Evolutionary conservation across 2,113 vertebrate species (phyloP).

Genomic region (Symphodus melops): DNA sequence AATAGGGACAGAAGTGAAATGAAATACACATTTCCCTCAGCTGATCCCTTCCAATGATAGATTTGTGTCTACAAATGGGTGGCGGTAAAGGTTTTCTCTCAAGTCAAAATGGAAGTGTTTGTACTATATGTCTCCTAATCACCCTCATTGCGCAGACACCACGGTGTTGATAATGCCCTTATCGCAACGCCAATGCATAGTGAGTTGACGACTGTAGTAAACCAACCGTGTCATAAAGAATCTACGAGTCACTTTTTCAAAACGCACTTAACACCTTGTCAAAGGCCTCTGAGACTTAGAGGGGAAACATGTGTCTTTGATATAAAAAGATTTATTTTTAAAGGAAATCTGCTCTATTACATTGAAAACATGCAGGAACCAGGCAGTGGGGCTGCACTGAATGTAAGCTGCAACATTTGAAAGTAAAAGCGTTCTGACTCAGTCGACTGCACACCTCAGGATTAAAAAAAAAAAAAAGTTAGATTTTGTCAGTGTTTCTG

Average conservation of each 20-base stretch:
- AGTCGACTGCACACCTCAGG: background rate
- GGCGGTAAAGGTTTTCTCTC: constrained; percentile 64
- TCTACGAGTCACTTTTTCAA: constrained; percentile 63
- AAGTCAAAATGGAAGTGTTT: constrained; percentile 80
- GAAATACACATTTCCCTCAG: constrained; percentile 83
- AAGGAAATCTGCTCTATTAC: constrained; percentile 27
- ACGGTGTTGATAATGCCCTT: constrained; percentile 73
- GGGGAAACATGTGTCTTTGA: constrained; percentile 34
- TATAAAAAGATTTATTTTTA: constrained; percentile 45
- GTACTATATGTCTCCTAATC: constrained; percentile 80
- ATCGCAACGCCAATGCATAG: constrained; percentile 71
- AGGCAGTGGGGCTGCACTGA: background rate
- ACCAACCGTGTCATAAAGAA: constrained; percentile 72
- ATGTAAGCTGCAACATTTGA: background rate
- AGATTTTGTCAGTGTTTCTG: background rate
- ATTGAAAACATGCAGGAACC: constrained; percentile 8
- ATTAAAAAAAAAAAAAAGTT: background rate
- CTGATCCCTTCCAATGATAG: constrained; percentile 77
- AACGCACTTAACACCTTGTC: constrained; percentile 69
- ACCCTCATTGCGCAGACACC: constrained; percentile 80
- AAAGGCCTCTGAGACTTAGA: constrained; percentile 23
- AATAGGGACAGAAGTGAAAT: constrained; percentile 80
- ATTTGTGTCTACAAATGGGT: constrained; percentile 79
- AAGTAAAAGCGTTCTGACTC: background rate
- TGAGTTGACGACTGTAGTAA: constrained; percentile 67